phyloP scores from a whole-genome alignment of 2,113 vertebrate genomes.

The Forbesichthys papilliferus region DNA sequence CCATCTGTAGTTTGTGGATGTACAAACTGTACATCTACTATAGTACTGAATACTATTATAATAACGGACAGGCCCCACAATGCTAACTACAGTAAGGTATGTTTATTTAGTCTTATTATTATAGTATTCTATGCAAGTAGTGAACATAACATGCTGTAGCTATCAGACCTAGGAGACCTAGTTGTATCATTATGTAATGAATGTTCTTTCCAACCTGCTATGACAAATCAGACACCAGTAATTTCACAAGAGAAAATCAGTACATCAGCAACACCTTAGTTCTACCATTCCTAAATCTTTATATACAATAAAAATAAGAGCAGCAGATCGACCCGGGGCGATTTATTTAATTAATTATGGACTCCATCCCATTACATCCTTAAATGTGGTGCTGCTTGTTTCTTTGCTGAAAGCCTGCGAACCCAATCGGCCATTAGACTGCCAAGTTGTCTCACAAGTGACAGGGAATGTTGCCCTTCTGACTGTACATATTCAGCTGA shows the following conservation, averaged over 20 bases:
- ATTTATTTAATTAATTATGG: constrained; percentile 60
- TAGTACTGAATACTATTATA: too few species aligned
- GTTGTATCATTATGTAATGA: neutral
- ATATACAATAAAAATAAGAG: constrained; percentile 12
- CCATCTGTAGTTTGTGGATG: neutral
- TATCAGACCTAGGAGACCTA: neutral
- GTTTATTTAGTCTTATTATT: too few species aligned
- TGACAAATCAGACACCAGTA: too few species aligned
- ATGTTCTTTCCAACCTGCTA: too few species aligned
- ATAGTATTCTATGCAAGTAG: too few species aligned
- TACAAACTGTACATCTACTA: too few species aligned
- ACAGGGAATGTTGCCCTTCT: too few species aligned
- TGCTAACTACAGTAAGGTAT: too few species aligned
- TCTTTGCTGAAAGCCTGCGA: constrained; percentile 1
- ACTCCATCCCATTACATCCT: constrained; percentile 48
- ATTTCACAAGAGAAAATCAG: too few species aligned
- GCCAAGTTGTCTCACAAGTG: constrained; percentile 1
- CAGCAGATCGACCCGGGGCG: constrained; percentile 39
- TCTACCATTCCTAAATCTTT: neutral
- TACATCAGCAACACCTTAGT: neutral
- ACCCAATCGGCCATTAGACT: constrained; percentile 28
- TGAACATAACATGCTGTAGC: too few species aligned
- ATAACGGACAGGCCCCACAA: too few species aligned
- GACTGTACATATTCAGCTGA: too few species aligned
- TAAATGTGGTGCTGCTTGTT: constrained; percentile 24